These are phyloP conservation scores for Adelognathus sp. DNA, from an alignment of 2,888 invertebrate genomes.

Conservation along the genomic window DNA sequence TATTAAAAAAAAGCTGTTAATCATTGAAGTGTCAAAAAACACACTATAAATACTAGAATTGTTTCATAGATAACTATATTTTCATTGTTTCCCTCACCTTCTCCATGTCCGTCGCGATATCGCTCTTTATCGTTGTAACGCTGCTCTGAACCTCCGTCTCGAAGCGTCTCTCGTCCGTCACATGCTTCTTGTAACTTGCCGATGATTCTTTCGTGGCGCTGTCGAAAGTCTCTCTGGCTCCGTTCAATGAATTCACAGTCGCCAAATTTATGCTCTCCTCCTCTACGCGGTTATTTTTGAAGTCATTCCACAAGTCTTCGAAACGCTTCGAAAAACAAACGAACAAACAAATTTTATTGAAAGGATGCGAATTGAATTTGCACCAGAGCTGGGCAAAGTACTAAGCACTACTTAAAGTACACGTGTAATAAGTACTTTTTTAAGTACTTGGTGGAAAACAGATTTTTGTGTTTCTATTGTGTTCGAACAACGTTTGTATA, in stretches of 20 bases:
- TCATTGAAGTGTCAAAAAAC: background rate
- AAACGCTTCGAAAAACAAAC: slow-evolving; percentile 63
- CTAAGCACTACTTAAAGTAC: no score
- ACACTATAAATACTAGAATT: background rate
- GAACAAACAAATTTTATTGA: background rate
- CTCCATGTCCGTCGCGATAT: slow-evolving; percentile 64
- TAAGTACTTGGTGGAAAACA: no score
- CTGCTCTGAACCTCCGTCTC: slow-evolving; percentile 65
- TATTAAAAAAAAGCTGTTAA: background rate
- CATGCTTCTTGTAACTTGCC: slow-evolving; percentile 52
- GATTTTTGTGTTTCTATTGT: no score
- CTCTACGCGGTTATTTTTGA: slow-evolving; percentile 59
- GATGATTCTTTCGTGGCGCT: slow-evolving; percentile 57
- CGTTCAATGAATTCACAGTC: slow-evolving; percentile 61
- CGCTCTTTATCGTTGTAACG: slow-evolving; percentile 63
- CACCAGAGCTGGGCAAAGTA: no score
- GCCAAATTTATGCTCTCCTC: slow-evolving; percentile 59
- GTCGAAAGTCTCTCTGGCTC: slow-evolving; percentile 58
- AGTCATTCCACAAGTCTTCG: slow-evolving; percentile 61
- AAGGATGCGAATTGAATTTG: no score
- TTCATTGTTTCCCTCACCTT: slow-evolving; percentile 63
- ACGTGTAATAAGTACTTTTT: background rate
- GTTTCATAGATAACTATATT: background rate
- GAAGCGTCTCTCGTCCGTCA: slow-evolving; percentile 59
- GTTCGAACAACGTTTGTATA: no score